A percentile compares a stretch with the other conserved stretches of the same genome.
These are phyloP conservation scores for Leucoraja erinaceus DNA, from an alignment of 2,113 vertebrate species.

Conservation along the genomic window DNA sequence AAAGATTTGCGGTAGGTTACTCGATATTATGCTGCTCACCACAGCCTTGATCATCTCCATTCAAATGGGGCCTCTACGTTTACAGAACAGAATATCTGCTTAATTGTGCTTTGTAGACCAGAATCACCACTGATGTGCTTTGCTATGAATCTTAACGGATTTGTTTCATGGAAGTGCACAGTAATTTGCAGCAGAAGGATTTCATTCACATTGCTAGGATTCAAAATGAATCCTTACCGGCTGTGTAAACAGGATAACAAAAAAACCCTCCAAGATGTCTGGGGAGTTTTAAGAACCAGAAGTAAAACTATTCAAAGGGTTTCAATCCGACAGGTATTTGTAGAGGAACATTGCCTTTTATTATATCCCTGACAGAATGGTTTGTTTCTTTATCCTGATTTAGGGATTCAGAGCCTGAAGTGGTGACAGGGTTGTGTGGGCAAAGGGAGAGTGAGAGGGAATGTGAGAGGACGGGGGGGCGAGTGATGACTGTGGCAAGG, in stretches of 20 bases:
- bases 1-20: slow-evolving; percentile 20
- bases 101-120: slow-evolving; percentile 6
- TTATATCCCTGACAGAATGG: not conserved
- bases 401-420: not conserved
- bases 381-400: not conserved
- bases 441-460: too few relatives aligned
- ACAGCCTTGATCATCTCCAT: slow-evolving; percentile 23
- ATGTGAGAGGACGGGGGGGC: not conserved
- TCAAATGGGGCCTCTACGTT: not conserved
- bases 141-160: slow-evolving; percentile 6
- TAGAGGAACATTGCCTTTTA: not conserved
- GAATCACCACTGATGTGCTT: not conserved
- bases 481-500: not conserved
- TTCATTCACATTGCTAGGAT: slow-evolving; percentile 34
- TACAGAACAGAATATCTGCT: slow-evolving; percentile 4
- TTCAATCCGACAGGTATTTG: not conserved
- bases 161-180: slow-evolving; percentile 3
- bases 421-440: not conserved
- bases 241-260: slow-evolving; percentile 31
- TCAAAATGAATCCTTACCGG: slow-evolving; percentile 32
- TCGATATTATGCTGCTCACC: not conserved
- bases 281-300: not conserved
- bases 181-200: slow-evolving; percentile 33
- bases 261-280: not conserved
- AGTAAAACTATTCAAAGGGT: slow-evolving; percentile 17